phyloP scores from a whole-genome alignment of 2,113 vertebrate species.

The Psephotus haematonotus region DNA sequence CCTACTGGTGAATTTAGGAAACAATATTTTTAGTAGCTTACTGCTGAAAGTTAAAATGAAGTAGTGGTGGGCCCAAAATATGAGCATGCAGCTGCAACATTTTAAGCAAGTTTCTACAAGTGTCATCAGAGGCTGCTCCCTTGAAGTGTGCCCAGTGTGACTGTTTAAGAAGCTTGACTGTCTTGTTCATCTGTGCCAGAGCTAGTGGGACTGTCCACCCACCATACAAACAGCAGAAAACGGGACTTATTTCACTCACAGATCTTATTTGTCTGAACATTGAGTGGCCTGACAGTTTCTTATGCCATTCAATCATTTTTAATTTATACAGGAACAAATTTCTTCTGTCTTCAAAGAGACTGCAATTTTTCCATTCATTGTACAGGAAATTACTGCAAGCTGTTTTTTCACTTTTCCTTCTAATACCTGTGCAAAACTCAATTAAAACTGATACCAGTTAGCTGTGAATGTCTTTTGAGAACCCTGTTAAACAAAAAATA shows the following conservation, averaged over 20 bases:
- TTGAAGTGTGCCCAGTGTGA: background rate
- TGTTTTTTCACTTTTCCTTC: background rate
- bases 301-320: background rate
- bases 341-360: background rate
- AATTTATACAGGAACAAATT: background rate
- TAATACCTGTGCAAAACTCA: background rate
- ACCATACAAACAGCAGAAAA: background rate
- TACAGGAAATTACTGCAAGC: background rate
- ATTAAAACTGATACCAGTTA: slow-evolving; percentile 22
- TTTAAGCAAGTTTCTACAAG: background rate
- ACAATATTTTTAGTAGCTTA: background rate
- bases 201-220: background rate
- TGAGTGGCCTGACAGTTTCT: background rate
- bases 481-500: slow-evolving; percentile 18
- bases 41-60: background rate
- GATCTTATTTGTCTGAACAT: background rate
- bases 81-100: background rate
- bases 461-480: slow-evolving; percentile 9
- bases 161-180: background rate
- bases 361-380: background rate
- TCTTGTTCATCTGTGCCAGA: background rate
- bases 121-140: background rate
- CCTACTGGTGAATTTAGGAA: background rate
- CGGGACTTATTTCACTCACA: background rate
- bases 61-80: background rate